A percentile compares a stretch with the other conserved stretches of the same genome.
These are phyloP conservation scores for Gortyna flavago DNA, from an alignment of 2,888 invertebrate genomes.

Conservation along the genomic window DNA sequence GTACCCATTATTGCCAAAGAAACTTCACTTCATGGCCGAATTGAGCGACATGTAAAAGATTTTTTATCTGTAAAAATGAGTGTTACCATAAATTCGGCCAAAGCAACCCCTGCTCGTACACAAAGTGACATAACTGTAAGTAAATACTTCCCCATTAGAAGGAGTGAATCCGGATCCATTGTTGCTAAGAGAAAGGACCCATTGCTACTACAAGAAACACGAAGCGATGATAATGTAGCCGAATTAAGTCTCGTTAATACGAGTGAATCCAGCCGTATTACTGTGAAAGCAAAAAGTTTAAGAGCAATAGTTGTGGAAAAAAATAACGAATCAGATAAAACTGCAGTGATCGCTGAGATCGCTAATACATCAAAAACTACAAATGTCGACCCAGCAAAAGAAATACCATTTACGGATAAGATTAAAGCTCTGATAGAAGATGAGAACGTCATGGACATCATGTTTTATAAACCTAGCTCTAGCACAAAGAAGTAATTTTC, in stretches of 20 bases:
- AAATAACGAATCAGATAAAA: neutral
- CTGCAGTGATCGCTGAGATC: neutral
- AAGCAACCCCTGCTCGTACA: neutral
- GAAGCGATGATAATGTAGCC: neutral
- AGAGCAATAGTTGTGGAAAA: neutral
- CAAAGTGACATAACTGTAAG: neutral
- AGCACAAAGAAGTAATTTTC: slow-evolving; percentile 7
- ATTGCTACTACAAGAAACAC: slow-evolving; percentile 1
- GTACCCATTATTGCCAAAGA: neutral
- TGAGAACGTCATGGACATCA: slow-evolving; percentile 5
- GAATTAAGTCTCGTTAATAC: neutral
- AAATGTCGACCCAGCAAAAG: neutral
- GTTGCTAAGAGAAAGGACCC: neutral
- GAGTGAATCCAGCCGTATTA: neutral
- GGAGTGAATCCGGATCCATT: neutral
- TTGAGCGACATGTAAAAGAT: slow-evolving; percentile 5
- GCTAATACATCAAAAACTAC: neutral
- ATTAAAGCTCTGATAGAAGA: slow-evolving; percentile 18
- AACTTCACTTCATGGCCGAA: neutral
- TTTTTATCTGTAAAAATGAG: slow-evolving; percentile 4
- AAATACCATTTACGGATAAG: neutral
- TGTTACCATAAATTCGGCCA: neutral
- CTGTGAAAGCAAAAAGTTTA: neutral
- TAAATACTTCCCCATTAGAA: neutral
- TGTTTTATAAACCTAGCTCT: slow-evolving; percentile 3